phyloP scores from a whole-genome alignment of 1,140 invertebrate genomes.

The Acromyrmex charruanus region DNA sequence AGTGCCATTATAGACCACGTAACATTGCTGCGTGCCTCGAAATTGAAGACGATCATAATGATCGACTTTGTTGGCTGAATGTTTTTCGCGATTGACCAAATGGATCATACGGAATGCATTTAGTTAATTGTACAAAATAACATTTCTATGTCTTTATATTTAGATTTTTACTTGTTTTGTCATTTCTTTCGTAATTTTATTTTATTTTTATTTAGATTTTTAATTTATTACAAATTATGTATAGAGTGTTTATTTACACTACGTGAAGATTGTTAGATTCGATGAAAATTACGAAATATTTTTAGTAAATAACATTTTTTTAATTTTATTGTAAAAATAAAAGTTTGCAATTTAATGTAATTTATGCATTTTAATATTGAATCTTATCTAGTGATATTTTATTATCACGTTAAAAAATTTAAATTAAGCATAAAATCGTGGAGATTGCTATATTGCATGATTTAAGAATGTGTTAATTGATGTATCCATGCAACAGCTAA shows the following conservation, averaged over 20 bases:
- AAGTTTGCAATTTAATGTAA: slow-evolving; percentile 13
- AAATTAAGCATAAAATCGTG: slow-evolving; percentile 77
- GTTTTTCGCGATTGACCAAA: slow-evolving; percentile 53
- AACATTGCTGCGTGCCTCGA: slow-evolving; percentile 74
- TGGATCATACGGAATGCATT: slow-evolving; percentile 28
- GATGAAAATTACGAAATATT: background rate
- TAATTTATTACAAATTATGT: slow-evolving; percentile 13
- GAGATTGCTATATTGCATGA: slow-evolving; percentile 77
- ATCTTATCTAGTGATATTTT: slow-evolving; percentile 16
- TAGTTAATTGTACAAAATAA: slow-evolving; percentile 48
- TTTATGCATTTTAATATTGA: slow-evolving; percentile 4
- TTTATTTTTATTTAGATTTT: slow-evolving; percentile 18
- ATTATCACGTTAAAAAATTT: slow-evolving; percentile 32
- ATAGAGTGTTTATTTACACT: slow-evolving; percentile 2
- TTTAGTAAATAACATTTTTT: background rate
- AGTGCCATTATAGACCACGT: slow-evolving; percentile 77
- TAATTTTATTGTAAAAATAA: background rate
- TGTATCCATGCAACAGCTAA: slow-evolving; percentile 37
- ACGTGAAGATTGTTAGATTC: slow-evolving; percentile 20
- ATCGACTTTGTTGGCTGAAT: slow-evolving; percentile 54
- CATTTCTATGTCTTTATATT: background rate
- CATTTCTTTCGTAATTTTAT: slow-evolving; percentile 8
- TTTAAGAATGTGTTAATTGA: slow-evolving; percentile 33
- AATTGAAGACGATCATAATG: slow-evolving; percentile 54
- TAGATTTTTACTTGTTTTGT: background rate